phyloP scores from a whole-genome alignment of 92 coral and sea anemone species.

The Parazoanthus swiftii region DNA sequence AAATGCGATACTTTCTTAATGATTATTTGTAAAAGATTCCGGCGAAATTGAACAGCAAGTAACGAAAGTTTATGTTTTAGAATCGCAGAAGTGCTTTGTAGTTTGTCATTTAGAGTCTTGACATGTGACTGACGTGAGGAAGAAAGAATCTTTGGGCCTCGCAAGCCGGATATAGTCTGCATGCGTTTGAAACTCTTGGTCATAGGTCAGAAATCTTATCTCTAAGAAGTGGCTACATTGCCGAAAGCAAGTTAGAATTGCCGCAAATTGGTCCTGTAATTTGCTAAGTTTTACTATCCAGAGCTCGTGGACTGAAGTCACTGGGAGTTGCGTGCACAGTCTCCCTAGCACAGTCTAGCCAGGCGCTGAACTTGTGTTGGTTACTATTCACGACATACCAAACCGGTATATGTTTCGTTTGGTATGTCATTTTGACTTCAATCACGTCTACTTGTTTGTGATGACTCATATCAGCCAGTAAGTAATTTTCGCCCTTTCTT shows the following conservation, averaged over 20 bases:
- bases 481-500: conserved; percentile 25
- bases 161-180: conserved; percentile 17
- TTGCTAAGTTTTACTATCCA: background rate
- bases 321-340: background rate
- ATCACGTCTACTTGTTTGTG: background rate
- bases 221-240: background rate
- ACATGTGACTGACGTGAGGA: background rate
- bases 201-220: conserved; percentile 36
- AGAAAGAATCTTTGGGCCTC: background rate
- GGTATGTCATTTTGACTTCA: background rate
- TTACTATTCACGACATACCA: background rate
- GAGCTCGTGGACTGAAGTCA: background rate
- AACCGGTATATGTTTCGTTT: background rate
- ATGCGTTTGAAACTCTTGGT: conserved; percentile 14
- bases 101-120: background rate
- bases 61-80: background rate
- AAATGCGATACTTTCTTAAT: background rate
- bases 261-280: background rate
- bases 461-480: background rate
- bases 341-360: too few relatives aligned
- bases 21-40: background rate
- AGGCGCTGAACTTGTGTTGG: background rate
- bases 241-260: background rate
- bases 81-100: conserved; percentile 15
- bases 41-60: background rate